These are phyloP conservation scores for Psammodynastes pulverulentus DNA, from an alignment of 2,113 vertebrate species.

Conservation along the genomic window DNA sequence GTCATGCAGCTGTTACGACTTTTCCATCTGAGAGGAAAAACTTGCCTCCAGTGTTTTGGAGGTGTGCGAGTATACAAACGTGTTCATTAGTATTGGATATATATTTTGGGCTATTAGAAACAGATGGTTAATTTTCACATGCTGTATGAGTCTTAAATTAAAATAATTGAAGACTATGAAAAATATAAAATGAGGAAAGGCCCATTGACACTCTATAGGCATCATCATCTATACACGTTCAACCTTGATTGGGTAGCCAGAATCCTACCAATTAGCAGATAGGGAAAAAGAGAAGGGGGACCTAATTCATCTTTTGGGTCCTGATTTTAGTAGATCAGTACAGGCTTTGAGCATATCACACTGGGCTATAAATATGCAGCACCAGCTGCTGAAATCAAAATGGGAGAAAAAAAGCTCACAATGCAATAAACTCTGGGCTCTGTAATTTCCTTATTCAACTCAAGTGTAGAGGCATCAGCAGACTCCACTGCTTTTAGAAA, in stretches of 20 bases:
- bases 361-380: not conserved
- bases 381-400: not conserved
- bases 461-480: not conserved
- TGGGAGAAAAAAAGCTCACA: not conserved
- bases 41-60: constrained; percentile 64
- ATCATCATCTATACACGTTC: not conserved
- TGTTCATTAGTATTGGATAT: constrained; percentile 59
- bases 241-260: not conserved
- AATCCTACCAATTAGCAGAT: not conserved
- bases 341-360: not conserved
- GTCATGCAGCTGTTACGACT: constrained; percentile 65
- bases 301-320: not conserved
- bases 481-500: not conserved
- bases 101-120: constrained; percentile 53
- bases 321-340: not conserved
- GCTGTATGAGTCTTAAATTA: constrained; percentile 46
- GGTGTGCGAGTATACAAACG: constrained; percentile 50
- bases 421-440: not conserved
- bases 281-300: not conserved
- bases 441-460: not conserved
- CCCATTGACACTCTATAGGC: not conserved
- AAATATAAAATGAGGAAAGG: constrained; percentile 45
- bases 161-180: constrained; percentile 39
- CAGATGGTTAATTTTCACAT: constrained; percentile 59
- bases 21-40: constrained; percentile 41